Conservation (phyloP, 2,113 vertebrate genomes). For the Eidolon helvum region DNA sequence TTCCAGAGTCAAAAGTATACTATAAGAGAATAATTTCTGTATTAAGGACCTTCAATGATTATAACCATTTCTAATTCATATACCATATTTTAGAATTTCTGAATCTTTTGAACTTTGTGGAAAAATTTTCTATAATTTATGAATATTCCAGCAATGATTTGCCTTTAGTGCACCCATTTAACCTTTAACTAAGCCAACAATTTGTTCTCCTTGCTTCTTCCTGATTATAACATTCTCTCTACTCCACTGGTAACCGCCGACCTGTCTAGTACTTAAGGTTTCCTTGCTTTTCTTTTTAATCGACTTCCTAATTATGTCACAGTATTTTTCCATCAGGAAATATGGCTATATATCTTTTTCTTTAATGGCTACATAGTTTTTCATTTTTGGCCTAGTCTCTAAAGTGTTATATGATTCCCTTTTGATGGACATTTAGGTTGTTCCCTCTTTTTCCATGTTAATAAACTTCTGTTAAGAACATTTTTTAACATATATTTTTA, state of each 20-base stretch:
- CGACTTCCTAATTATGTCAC: not conserved
- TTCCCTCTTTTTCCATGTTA: not conserved
- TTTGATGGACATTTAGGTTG: not conserved
- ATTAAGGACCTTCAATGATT: not conserved
- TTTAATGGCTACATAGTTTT: not conserved
- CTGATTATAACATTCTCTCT: not conserved
- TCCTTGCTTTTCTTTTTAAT: conserved; percentile 2
- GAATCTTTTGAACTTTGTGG: not conserved
- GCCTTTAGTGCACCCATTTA: not conserved
- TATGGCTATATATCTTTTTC: not conserved
- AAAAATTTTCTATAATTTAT: not conserved
- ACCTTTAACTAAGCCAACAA: not conserved
- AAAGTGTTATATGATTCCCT: not conserved
- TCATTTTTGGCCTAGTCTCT: not conserved
- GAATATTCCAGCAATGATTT: not conserved
- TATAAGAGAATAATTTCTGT: not conserved
- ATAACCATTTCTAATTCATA: not conserved
- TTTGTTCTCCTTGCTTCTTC: not conserved
- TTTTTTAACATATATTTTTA: conserved; percentile 23
- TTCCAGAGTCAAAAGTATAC: not conserved
- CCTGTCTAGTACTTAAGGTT: not conserved
- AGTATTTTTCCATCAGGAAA: not conserved
- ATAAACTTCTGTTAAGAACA: not conserved
- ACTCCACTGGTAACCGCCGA: not conserved
- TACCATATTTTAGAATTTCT: not conserved